These are phyloP conservation scores for Xiphydria camelus DNA, from an alignment of 2,888 invertebrate species.

Conservation along the genomic window DNA sequence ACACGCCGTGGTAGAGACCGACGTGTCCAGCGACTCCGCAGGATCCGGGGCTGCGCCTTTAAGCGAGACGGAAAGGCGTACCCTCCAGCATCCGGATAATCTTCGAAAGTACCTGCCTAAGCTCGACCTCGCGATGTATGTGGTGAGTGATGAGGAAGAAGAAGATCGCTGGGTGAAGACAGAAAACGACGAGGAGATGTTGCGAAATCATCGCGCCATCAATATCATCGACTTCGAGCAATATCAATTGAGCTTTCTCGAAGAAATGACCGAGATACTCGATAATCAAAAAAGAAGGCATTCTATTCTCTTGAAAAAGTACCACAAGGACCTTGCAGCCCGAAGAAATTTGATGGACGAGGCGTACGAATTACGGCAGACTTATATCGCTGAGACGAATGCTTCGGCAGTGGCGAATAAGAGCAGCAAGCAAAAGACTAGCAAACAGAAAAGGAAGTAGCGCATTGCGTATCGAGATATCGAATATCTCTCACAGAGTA, in stretches of 20 bases:
- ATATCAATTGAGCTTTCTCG: conserved; percentile 5
- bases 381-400: conserved; percentile 12
- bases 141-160: conserved; percentile 23
- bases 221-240: conserved; percentile 21
- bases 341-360: conserved; percentile 1
- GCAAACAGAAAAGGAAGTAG: conserved; percentile 10
- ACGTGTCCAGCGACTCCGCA: not conserved
- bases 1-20: not conserved
- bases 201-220: conserved; percentile 21
- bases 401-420: too few relatives aligned
- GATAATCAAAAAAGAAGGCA: not conserved
- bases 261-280: conserved; percentile 5
- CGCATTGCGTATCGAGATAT: conserved; percentile 15
- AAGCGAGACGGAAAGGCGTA: conserved; percentile 5
- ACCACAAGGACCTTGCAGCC: not conserved
- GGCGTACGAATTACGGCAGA: conserved; percentile 9
- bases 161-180: conserved; percentile 25
- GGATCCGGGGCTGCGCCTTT: not conserved
- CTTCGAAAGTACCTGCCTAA: conserved; percentile 15
- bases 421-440: conserved; percentile 15
- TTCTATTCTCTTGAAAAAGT: not conserved
- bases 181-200: conserved; percentile 26
- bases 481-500: too few relatives aligned
- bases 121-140: conserved; percentile 19
- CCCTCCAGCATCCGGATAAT: conserved; percentile 14